Evolutionary conservation across 2,888 invertebrate species (phyloP).

Genomic region (Junonia oenone): DNA sequence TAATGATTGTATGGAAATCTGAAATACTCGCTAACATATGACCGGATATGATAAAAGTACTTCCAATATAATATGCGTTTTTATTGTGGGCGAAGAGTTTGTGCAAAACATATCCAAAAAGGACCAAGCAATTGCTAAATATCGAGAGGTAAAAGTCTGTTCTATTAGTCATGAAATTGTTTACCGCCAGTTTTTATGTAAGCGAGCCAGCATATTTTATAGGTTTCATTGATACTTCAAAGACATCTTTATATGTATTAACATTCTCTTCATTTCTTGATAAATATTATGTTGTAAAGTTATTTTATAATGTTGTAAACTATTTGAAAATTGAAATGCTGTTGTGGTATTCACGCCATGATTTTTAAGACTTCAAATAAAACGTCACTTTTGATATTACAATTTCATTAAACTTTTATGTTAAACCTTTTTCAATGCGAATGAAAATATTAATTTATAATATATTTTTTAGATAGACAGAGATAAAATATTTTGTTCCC

Average conservation of each 20-base stretch:
- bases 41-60: conserved; percentile 37
- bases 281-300: neutral
- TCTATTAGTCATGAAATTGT: conserved; percentile 29
- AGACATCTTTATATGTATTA: neutral
- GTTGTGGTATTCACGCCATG: neutral
- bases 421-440: neutral
- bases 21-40: conserved; percentile 33
- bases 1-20: conserved; percentile 8
- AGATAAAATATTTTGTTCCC: too few species aligned
- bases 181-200: neutral
- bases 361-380: neutral
- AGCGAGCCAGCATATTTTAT: neutral
- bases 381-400: neutral
- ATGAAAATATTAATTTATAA: too few species aligned
- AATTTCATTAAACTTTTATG: neutral
- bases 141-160: conserved; percentile 38
- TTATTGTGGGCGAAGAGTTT: conserved; percentile 28
- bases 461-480: neutral
- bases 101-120: conserved; percentile 39
- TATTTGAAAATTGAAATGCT: neutral
- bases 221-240: neutral
- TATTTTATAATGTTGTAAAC: neutral
- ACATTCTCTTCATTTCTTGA: neutral
- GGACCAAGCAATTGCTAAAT: conserved; percentile 37
- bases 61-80: conserved; percentile 32